These are phyloP conservation scores for Microctonus aethiopoides DNA, from an alignment of 2,888 invertebrate species.

Conservation along the genomic window DNA sequence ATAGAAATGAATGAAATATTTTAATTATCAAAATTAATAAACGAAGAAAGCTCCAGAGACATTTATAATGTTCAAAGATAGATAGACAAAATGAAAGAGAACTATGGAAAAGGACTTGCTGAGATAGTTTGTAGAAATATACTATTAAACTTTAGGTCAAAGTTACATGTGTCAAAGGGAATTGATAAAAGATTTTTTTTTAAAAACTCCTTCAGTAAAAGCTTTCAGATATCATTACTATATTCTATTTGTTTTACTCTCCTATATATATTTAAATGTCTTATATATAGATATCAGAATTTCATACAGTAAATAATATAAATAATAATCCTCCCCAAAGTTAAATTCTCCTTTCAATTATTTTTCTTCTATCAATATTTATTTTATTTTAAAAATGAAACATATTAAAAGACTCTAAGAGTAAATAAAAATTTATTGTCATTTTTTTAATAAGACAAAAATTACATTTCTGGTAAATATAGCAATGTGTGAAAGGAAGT, in stretches of 20 bases:
- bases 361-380: too few relatives aligned
- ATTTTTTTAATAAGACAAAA: background rate
- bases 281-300: too few relatives aligned
- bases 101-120: too few relatives aligned
- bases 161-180: constrained; percentile 6
- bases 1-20: too few relatives aligned
- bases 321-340: too few relatives aligned
- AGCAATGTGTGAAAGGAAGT: background rate
- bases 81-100: background rate
- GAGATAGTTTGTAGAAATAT: too few relatives aligned
- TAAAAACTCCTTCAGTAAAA: background rate
- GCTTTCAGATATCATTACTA: background rate
- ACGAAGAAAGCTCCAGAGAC: background rate
- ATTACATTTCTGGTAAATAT: background rate
- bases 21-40: background rate
- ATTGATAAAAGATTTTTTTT: background rate
- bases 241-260: background rate
- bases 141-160: background rate
- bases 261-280: background rate
- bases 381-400: too few relatives aligned
- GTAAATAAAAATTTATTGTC: background rate
- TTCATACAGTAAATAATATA: too few relatives aligned
- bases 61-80: background rate
- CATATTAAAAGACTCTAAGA: too few relatives aligned
- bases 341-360: too few relatives aligned